Evolutionary conservation across 2,797 vertebrate species (phyloP), one percentile per base, ranked within the genome.

Genomic region (Cryptoprocta ferox): DNA sequence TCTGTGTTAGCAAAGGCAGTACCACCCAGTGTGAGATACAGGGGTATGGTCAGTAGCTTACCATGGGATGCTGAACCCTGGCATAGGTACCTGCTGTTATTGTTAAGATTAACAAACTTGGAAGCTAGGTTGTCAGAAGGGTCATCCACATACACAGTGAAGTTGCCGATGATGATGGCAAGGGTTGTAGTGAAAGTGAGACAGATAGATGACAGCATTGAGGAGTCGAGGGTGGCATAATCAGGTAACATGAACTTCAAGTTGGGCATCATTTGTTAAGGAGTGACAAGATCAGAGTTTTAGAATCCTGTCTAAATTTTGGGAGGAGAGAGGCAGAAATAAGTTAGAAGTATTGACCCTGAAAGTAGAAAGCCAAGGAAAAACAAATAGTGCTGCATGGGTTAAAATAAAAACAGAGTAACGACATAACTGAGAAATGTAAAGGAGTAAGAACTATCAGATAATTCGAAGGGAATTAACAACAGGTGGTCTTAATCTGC

Each of bases 401-500:
- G 95, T 96, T 96, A 95, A 97, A 94, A 89, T 76, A 39, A 86
- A 95, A 95, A 80, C 9, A 84, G 37, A 94, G 26, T 76, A 63
- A 61, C 78, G 89, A 28, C 68, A 70, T 90, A 91, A 97, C 61
- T 82, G 75, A 96, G 84, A 96, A 95, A 73, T 37, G 70, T 75
- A 53, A 80, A 98, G 70, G 48, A 95, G 42, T 91, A 92, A 83
- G 35, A 86, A 59, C 88, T 95, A 92, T 92, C 56, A 82, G 75
- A 53, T 95, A 88, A 76, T 83, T 97, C 89, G 63, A 91, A 93
- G 79, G 91, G 76, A 95, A 97, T 98, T 96, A 96, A 81, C 63
- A 95, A 95, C 97, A 98, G 96, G 97, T 98, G 97, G 90, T 96
- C 85, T 96, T 97, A 96, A 97, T 98, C 85, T 96, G 79, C 88